Percentiles rank a stretch among this genome's conserved stretches.
phyloP scores from a whole-genome alignment of 2,797 vertebrate species.

The Knipowitschia caucasica region DNA sequence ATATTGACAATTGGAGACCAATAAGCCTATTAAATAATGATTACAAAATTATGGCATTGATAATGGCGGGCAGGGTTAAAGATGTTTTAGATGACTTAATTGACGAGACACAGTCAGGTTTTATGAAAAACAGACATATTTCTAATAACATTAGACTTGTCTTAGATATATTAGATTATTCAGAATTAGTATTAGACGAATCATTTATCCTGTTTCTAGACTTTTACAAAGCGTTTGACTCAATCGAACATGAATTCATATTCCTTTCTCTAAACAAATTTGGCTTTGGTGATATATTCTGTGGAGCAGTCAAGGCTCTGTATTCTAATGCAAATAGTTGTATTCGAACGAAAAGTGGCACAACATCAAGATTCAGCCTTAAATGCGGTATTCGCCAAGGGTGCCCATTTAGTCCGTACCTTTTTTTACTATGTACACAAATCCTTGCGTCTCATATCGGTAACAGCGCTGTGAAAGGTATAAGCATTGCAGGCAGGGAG shows the following conservation, averaged over 20 bases:
- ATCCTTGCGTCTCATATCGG: not conserved
- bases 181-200: not conserved
- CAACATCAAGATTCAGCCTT: not conserved
- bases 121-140: not conserved
- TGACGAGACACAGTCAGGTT: not conserved
- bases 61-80: not conserved
- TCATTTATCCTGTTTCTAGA: not conserved
- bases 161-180: not conserved
- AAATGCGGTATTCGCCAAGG: not conserved
- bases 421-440: not conserved
- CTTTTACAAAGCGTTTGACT: slow-evolving; percentile 3
- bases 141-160: not conserved
- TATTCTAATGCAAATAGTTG: not conserved
- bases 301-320: not conserved
- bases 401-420: not conserved
- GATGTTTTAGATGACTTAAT: not conserved
- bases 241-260: not conserved
- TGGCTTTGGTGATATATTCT: not conserved
- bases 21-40: not conserved
- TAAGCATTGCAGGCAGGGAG: not conserved
- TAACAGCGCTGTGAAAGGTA: not conserved
- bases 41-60: not conserved
- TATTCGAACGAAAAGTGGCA: slow-evolving; percentile 1
- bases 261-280: not conserved
- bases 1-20: not conserved